Evolutionary conservation across 2,113 vertebrate genomes (phyloP), one percentile per base, ranked within the genome.

Genomic region (Martes martes): DNA sequence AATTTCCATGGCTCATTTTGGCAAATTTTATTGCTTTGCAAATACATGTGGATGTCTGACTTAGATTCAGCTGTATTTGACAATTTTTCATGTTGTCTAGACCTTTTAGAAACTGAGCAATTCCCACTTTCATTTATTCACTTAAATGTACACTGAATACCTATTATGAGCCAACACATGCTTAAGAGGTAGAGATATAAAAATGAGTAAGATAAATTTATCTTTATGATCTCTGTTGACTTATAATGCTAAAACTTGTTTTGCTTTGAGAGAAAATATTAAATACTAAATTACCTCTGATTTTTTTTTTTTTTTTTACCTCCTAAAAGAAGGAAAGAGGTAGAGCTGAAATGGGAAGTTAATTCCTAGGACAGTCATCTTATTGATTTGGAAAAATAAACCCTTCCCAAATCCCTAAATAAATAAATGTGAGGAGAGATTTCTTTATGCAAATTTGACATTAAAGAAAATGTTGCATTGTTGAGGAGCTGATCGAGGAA

Each of bases 371-470:
- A 31, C 23, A 88, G 6, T 96, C 28, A 24, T 82, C 52, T 92
- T 87, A 87, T 24, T 82, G 84, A 89, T 71, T 89, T 96, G 36
- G 57, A 61, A 94, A 94, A 65, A 57, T 16, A 89, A 91, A 91
- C 15, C 36, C 28, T 24, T 90, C 59, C 24, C 52, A 92, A 90
- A 55, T 88, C 69, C 45, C 36, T 92, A 80, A 74, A 39, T 85
- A 96, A 96, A 90, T 83, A 84, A 94, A 86, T 81, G 11, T 91
- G 69, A 97, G 67, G 73, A 90, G 88, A 94, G 45, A 94, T 86
- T 95, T 92, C 36, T 97, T 92, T 96, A 79, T 85, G 45, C 65
- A 96, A 59, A 91, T 93, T 81, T 96, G 84, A 65, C 89, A 63
- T 86, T 96, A 95, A 73, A 94, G 57, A 93, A 89, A 95, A 80